Evolutionary conservation across 2,113 vertebrate species (phyloP).

Genomic region (Bos indicus): DNA sequence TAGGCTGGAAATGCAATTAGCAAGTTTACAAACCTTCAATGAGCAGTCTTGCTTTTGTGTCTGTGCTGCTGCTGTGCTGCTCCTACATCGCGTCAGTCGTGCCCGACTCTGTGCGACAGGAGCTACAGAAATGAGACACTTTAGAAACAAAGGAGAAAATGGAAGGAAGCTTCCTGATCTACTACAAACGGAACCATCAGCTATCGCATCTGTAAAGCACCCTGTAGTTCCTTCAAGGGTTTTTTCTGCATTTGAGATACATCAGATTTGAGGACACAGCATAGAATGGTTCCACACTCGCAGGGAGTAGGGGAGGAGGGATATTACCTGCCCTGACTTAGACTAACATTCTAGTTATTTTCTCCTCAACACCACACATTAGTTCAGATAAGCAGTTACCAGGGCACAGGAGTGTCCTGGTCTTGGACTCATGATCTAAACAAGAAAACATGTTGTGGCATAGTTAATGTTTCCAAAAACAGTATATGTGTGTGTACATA

Average conservation of each 20-base stretch:
- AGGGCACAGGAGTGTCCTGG: too few species aligned
- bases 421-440: background rate
- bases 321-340: background rate
- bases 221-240: background rate
- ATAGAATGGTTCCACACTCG: fast-evolving
- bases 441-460: background rate
- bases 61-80: background rate
- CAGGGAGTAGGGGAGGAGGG: fast-evolving
- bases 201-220: fast-evolving
- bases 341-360: background rate
- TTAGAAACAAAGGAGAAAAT: background rate
- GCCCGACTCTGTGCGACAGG: background rate
- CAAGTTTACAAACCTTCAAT: background rate
- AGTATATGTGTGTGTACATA: background rate
- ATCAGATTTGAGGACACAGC: background rate
- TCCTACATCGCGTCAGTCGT: too few species aligned
- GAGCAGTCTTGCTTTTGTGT: background rate
- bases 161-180: fast-evolving
- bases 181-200: fast-evolving
- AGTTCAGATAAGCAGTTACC: background rate
- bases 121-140: background rate
- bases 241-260: background rate
- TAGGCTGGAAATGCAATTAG: fast-evolving
- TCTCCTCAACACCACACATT: background rate
- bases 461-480: background rate